Evolutionary conservation across 2,888 invertebrate genomes (phyloP), one percentile per base, ranked within the genome.

Genomic region (Rhorus exstirpatorius): DNA sequence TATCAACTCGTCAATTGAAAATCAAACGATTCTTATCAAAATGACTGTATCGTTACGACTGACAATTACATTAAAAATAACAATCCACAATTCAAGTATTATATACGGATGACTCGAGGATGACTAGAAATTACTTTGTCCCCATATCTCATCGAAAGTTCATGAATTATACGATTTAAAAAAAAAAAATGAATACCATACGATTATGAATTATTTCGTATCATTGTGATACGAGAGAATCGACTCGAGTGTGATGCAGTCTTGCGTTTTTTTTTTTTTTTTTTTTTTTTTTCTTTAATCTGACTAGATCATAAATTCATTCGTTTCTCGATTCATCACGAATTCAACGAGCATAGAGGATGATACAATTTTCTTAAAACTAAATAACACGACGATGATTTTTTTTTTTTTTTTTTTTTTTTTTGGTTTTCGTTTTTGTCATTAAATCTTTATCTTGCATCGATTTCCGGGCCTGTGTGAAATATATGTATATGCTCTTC

Each of bases 311-410:
- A 41, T 55, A 65, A 51, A 79, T 31, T 68, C 0, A 8, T 17
- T 41, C 10, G 14, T 38, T 31, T 60, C 41, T 68, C 38, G 24
- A 35, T 53, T 44, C 8, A 44, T n/a, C 19, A 21, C 70, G 60
- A 53, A 53, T 68, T 35, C 58, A 63, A 44, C 51, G 55, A 55
- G 21, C n/a, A 19, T 72, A 58, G 63, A 65, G 74, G 17, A 19
- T 12, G 44, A 65, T 17, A 75, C 65, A 58, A 58, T 75, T 65
- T 17, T 55, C 83, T 83, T 83, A 83, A 76, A 78, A 85, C 85
- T 85, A 84, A 85, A 84, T 84, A 85, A 85, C 85, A 85, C 78
- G 74, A 81, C 77, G 68, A 74, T 53, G 46, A 51, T 14, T 24
- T 44, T 44, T 53, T 31, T 74, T 60, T 79, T 35, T 86, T 24